Conservation (phyloP, 2,797 vertebrate species). For the Rhabdophis nuchalis region DNA sequence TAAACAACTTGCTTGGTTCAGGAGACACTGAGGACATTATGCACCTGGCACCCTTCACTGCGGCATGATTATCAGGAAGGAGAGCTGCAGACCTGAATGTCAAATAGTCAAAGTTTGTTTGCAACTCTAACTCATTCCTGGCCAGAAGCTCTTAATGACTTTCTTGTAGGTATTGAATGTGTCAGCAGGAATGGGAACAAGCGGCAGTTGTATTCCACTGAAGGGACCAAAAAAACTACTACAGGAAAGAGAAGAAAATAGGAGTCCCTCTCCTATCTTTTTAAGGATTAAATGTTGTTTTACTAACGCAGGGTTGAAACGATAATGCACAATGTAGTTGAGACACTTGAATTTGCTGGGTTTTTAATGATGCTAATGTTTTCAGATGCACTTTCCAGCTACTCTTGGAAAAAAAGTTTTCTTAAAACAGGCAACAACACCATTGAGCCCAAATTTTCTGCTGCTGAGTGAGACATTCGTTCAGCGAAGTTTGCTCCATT, state of each 20-base stretch:
- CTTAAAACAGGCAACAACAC: neutral
- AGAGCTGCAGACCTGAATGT: neutral
- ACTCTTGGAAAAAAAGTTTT: neutral
- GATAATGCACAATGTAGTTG: neutral
- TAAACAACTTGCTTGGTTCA: neutral
- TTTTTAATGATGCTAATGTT: neutral
- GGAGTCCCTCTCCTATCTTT: neutral
- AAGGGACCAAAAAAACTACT: neutral
- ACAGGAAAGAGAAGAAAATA: neutral
- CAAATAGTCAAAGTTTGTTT: conserved; percentile 30
- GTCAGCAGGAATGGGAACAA: conserved; percentile 46
- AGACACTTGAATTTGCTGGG: neutral
- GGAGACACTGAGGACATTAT: conserved; percentile 19
- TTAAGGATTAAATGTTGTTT: neutral
- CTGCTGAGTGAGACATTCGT: neutral
- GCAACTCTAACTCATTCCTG: conserved; percentile 22
- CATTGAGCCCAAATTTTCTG: neutral
- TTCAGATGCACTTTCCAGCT: neutral
- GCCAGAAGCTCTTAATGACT: conserved; percentile 37
- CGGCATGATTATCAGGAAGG: accelerated
- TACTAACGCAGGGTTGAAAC: neutral
- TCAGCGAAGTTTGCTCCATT: neutral
- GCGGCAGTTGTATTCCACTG: conserved; percentile 6
- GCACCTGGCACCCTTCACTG: neutral
- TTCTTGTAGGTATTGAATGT: conserved; percentile 21